A percentile compares a stretch with the other conserved stretches of the same genome.
Conservation (phyloP, 1,140 invertebrate genomes). For the Drosophila ogumai region DNA sequence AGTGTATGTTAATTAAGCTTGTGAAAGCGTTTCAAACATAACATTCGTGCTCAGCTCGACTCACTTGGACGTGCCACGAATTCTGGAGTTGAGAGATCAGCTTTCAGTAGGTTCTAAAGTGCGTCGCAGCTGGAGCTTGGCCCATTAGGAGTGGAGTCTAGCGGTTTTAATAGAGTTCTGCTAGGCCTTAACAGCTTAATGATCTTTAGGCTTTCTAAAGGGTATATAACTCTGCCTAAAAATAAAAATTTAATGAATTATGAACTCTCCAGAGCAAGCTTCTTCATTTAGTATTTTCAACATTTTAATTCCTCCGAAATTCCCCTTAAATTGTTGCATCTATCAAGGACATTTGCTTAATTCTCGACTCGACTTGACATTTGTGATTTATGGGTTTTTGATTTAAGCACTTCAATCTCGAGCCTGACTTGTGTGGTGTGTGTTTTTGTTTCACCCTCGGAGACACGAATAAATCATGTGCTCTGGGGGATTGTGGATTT, state of each 20-base stretch:
- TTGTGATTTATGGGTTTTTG: conserved; percentile 72
- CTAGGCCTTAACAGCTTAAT: not conserved
- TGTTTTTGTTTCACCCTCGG: conserved; percentile 24
- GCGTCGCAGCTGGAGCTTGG: conserved; percentile 26
- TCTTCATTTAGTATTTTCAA: not conserved
- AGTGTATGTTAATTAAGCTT: conserved; percentile 47
- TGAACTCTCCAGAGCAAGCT: not conserved
- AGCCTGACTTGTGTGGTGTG: conserved; percentile 17
- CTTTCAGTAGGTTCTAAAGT: conserved; percentile 20
- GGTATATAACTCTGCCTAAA: not conserved
- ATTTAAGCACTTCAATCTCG: conserved; percentile 56
- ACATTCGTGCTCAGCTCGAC: conserved; percentile 36
- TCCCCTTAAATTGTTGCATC: not conserved
- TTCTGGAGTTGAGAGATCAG: conserved; percentile 18
- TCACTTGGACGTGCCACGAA: conserved; percentile 22
- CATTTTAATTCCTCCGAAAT: not conserved
- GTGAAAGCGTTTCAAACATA: conserved; percentile 55
- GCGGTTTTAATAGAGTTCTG: conserved; percentile 18
- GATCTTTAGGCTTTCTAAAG: conserved; percentile 7
- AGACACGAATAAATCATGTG: conserved; percentile 70
- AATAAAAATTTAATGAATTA: not conserved
- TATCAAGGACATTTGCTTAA: not conserved
- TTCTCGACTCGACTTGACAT: conserved; percentile 26
- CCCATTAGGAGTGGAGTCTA: conserved; percentile 16
- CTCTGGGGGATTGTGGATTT: conserved; percentile 19